A percentile compares a stretch with the other conserved stretches of the same genome.
Evolutionary conservation across 2,113 vertebrate genomes (phyloP).

Genomic region (Halichoeres trimaculatus): DNA sequence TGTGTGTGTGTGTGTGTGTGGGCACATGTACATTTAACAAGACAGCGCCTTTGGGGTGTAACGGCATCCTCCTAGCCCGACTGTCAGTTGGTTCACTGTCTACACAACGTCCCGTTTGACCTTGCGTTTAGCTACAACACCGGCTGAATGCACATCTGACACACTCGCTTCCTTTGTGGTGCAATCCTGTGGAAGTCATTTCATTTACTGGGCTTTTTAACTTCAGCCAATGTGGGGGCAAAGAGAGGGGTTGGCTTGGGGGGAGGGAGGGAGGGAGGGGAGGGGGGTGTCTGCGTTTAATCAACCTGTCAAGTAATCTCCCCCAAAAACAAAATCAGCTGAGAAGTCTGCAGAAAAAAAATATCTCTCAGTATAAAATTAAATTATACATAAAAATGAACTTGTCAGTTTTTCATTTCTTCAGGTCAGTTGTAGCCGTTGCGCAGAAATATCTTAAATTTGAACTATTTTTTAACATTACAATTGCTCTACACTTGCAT

Average conservation of each 20-base stretch:
- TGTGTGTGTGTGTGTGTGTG: neutral
- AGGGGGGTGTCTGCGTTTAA: slow-evolving; percentile 67
- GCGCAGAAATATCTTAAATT: too few species aligned
- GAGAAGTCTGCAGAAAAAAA: slow-evolving; percentile 56
- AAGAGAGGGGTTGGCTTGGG: neutral
- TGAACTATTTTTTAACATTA: too few species aligned
- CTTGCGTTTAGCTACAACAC: slow-evolving; percentile 67
- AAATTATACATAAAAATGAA: slow-evolving; percentile 71
- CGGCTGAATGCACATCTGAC: slow-evolving; percentile 81
- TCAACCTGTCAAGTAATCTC: slow-evolving; percentile 71
- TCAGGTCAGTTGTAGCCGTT: slow-evolving; percentile 7
- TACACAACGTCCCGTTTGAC: slow-evolving; percentile 76
- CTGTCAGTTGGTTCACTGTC: slow-evolving; percentile 74
- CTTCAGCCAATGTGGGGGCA: slow-evolving; percentile 65
- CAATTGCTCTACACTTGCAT: too few species aligned
- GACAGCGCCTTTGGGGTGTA: slow-evolving; percentile 72
- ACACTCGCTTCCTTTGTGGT: slow-evolving; percentile 79
- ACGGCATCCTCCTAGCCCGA: slow-evolving; percentile 66
- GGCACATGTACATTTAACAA: slow-evolving; percentile 25
- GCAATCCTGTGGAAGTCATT: slow-evolving; percentile 83
- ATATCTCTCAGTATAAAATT: slow-evolving; percentile 67
- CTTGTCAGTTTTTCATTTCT: slow-evolving; percentile 69
- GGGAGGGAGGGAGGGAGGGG: neutral
- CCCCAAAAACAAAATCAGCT: slow-evolving; percentile 71
- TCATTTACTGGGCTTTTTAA: slow-evolving; percentile 81